Evolutionary conservation across 2,888 invertebrate genomes (phyloP), one percentile per base, ranked within the genome.

Genomic region (Acrocyrtus sp.): DNA sequence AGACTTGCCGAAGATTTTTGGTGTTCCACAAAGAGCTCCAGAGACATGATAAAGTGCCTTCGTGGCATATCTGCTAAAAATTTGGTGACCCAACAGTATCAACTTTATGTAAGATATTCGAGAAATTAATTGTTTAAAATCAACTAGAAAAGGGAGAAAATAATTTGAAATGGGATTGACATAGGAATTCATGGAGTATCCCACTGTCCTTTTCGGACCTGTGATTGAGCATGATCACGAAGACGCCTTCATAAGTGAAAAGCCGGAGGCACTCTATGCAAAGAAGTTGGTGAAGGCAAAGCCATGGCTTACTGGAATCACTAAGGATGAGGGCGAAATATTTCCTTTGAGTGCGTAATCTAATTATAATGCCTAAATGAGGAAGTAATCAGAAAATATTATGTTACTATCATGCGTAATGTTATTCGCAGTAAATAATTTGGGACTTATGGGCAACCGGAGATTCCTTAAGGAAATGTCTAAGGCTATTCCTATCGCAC

Each of bases 101-200:
- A 77, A 48, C 61, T 76, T 48, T 69, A 69, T 27, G 78, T 77
- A 24, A 51, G 68, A 34, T 39, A 39, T 12, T n/a, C n/a, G n/a
- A n/a, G n/a, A n/a, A n/a, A n/a, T n/a, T n/a, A n/a, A n/a, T n/a
- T n/a, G n/a, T n/a, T n/a, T n/a, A n/a, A n/a, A n/a, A n/a, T n/a
- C n/a, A n/a, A n/a, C n/a, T n/a, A n/a, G n/a, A n/a, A n/a, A n/a
- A n/a, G n/a, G 10, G 5, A 45, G 47, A 3, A 54, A 54, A 29
- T 19, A 21, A 2, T 3, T 15, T 41, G 15, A 39, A 60, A 43
- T 47, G 3, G 1, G 2, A 47, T 47, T 58, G 8, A 15, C 65
- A 3, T 21, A 79, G 77, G 75, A 77, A 41, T 77, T 77, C 68
- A 67, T 78, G 60, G 76, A 77, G 26, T 75, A 77, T 57, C 79